Evolutionary conservation across 2,113 vertebrate species (phyloP), one percentile per base, ranked within the genome.

Genomic region (Ictalurus furcatus): DNA sequence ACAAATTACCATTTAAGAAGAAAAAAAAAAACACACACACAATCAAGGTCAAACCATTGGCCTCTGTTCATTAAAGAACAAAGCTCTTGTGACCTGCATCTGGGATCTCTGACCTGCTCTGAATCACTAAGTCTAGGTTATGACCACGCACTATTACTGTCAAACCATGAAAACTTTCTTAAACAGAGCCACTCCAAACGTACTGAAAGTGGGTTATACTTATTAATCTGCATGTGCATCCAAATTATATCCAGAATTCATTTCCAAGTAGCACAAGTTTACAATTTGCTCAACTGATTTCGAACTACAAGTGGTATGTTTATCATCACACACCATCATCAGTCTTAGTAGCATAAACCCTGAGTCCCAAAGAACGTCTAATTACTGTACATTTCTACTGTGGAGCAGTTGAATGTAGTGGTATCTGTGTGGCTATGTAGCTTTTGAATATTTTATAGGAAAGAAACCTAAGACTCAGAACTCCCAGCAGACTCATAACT

Each of bases 51-150:
- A 74, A 71, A 61, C 25, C 74, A 28, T 40, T 78, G 86, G 73
- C 9, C 86, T n/a, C 40, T 30, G 85, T 58, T 87, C 58, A 61
- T 79, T 61, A 79, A 40, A 34, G 59, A 80, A 80, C 73, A 87
- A 48, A 48, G 30, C 21, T 7, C 34, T 44, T 63, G 37, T 87
- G 85, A 87, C 74, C 86, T 65, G 44, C 28, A 78, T 65, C 86
- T 25, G 52, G 59, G 59, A 30, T 54, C 76, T 34, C 40, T 54
- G 76, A 76, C 44, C 86, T 67, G 86, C 28, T 16, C 44, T 34
- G 59, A 87, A 52, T 87, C 28, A 34, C 17, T 23, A 44, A 87
- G 58, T 52, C 17, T 37, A 67, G 13, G 28, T 81, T 56, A 52
- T 30, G 28, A 52, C 28, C 48, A 28, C 34, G 37, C 69, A 74